These are phyloP conservation scores for Lamellibrachia luymesi DNA, from an alignment of 1,140 invertebrate species.

Conservation along the genomic window DNA sequence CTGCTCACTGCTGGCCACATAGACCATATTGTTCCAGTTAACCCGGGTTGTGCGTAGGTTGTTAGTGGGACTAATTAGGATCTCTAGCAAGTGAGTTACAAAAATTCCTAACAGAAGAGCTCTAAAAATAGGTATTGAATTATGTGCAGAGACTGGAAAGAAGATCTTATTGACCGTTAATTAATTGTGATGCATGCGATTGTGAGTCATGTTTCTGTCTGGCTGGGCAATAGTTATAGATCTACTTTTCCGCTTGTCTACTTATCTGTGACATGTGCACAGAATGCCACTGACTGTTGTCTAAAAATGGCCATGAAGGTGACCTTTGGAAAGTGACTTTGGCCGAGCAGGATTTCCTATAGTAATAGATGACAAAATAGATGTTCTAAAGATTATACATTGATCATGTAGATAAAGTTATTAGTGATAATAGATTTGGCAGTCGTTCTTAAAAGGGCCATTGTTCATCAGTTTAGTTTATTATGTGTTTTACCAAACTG, in stretches of 20 bases:
- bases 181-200: neutral
- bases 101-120: neutral
- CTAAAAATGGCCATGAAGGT: neutral
- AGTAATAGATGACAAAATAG: neutral
- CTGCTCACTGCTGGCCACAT: neutral
- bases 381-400: neutral
- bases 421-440: neutral
- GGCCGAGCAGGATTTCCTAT: neutral
- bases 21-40: neutral
- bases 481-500: neutral
- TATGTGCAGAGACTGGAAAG: neutral
- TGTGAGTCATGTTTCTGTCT: conserved; percentile 4
- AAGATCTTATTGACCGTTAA: neutral
- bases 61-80: neutral
- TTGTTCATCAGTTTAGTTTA: neutral
- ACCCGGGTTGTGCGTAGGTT: neutral
- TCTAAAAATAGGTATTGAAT: neutral
- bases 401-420: conserved; percentile 2
- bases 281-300: neutral
- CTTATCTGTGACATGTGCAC: neutral
- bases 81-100: neutral
- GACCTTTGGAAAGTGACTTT: neutral
- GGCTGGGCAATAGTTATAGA: neutral
- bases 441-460: neutral
- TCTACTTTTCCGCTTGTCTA: neutral